Conservation (phyloP, 2,797 vertebrate species). For the Cygnus olor region DNA sequence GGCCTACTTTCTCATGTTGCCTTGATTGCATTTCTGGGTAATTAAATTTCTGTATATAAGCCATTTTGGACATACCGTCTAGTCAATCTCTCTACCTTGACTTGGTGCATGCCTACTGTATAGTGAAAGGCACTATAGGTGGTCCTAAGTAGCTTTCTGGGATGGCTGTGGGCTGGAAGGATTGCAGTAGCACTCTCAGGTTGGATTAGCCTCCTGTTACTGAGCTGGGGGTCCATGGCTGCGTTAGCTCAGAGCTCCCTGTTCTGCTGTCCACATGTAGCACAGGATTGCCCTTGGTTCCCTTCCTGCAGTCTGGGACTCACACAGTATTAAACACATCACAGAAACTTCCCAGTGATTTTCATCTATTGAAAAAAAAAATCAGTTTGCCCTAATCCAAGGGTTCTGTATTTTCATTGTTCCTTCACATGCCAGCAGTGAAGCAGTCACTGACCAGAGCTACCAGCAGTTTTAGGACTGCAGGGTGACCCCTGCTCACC, state of each 20-base stretch:
- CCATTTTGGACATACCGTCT: neutral
- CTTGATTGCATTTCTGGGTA: neutral
- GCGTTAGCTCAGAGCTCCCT: neutral
- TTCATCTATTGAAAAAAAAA: neutral
- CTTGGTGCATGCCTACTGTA: accelerated
- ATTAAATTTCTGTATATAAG: neutral
- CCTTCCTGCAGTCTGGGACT: neutral
- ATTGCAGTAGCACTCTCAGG: neutral
- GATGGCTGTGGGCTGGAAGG: neutral
- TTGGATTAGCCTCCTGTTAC: neutral
- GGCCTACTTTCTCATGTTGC: neutral
- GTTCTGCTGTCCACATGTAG: accelerated
- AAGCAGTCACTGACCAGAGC: neutral
- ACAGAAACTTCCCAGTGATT: neutral
- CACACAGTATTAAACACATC: neutral
- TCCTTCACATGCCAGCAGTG: neutral
- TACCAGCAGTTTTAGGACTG: neutral
- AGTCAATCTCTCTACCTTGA: neutral
- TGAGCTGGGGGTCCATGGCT: neutral
- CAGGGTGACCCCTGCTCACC: neutral
- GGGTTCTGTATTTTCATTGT: neutral
- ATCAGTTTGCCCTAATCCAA: neutral
- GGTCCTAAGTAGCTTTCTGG: neutral
- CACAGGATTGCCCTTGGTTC: neutral
- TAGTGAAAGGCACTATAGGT: neutral